Evolutionary conservation across 2,888 invertebrate species (phyloP), one percentile per base, ranked within the genome.

Genomic region (Folsomia manolachei): DNA sequence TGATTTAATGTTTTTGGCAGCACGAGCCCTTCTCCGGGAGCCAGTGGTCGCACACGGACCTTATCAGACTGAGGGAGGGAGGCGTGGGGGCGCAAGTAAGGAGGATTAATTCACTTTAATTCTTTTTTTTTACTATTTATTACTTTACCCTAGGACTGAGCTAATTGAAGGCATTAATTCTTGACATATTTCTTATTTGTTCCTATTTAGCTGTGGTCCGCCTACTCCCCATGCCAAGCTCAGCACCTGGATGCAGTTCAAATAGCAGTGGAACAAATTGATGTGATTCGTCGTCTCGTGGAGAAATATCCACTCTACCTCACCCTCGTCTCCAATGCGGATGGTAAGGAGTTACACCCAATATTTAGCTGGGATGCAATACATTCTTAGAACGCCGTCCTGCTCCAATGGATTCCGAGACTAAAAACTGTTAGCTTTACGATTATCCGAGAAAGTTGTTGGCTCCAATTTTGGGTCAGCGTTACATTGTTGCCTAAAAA

Each of bases 181-280:
- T 1, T 1, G 53, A 23, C 1, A 53, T 52, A 53, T 63, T 60
- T 21, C 60, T n/a, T 11, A 7, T 60, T 60, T 60, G 66, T 73
- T 63, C 65, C 66, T 62, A 78, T 79, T 19, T 80, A 85, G 84
- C 83, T 84, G 75, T 85, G 84, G 84, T 83, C 84, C 9, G 82
- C 82, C 21, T 85, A 83, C 74, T 83, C 82, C n/a, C 74, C 76
- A 9, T 85, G 85, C 72, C 71, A 70, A 11, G 74, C 75, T 60
- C 78, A 78, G 69, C 75, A 78, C 73, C 72, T 82, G 77, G 84
- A 85, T 72, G 83, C 84, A 1, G 83, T 84, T n/a, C 81, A 84
- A 67, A 79, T 82, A 39, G 82, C 83, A n/a, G 78, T 85, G 61
- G 84, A 84, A 62, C 85, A 85, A 76, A 81, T 83, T 53, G 85